Evolutionary conservation across 2,888 invertebrate species (phyloP).

Genomic region (Balanococcus diminutus): DNA sequence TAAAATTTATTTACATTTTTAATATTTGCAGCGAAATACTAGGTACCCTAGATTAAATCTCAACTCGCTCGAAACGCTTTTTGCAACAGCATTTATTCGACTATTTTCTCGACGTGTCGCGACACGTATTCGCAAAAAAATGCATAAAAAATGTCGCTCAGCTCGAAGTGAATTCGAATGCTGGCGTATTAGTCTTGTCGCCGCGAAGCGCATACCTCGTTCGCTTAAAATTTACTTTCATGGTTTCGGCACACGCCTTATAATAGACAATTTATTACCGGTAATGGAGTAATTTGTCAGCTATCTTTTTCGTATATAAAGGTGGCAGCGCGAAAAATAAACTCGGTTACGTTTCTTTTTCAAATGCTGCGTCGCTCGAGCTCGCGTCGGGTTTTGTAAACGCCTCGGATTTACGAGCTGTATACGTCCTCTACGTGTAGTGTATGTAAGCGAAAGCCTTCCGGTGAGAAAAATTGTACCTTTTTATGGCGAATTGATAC

Average conservation of each 20-base stretch:
- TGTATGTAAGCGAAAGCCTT: not conserved
- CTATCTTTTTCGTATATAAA: constrained; percentile 3
- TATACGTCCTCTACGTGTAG: not conserved
- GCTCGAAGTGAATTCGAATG: too few species aligned
- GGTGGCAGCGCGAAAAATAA: not conserved
- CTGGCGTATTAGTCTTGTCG: too few species aligned
- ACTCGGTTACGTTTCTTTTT: not conserved
- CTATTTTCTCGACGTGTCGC: too few species aligned
- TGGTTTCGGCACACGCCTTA: constrained; percentile 13
- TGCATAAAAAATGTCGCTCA: too few species aligned
- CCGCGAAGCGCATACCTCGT: not conserved
- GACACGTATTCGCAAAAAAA: too few species aligned
- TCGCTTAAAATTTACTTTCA: not conserved
- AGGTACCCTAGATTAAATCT: not conserved
- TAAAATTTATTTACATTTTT: not conserved
- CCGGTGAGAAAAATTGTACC: not conserved
- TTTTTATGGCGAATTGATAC: constrained; percentile 17
- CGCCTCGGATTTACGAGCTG: not conserved
- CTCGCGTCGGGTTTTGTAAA: too few species aligned
- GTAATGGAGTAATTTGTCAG: constrained; percentile 28
- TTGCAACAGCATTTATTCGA: not conserved
- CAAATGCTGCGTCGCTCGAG: too few species aligned
- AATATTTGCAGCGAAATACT: not conserved
- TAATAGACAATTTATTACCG: constrained; percentile 30
- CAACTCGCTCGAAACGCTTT: not conserved